Conservation (phyloP, 2,888 invertebrate species). For the Alentia gelatinosa region DNA sequence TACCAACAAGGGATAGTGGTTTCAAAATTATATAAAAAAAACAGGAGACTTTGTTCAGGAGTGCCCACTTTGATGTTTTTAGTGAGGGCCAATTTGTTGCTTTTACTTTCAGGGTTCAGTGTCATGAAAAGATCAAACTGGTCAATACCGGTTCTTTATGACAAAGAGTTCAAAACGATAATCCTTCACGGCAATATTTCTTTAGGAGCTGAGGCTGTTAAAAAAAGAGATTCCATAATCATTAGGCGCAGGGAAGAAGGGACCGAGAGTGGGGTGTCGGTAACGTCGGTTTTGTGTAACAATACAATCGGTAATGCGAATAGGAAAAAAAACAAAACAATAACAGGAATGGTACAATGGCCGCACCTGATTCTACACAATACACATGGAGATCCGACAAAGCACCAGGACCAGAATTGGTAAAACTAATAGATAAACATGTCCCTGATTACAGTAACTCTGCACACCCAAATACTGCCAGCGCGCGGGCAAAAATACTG, state of each 20-base stretch:
- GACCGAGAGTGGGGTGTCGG: not conserved
- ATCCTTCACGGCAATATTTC: not conserved
- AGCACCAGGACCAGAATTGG: not conserved
- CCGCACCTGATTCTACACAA: not conserved
- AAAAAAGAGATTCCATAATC: not conserved
- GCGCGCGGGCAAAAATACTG: not conserved
- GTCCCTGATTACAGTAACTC: not conserved
- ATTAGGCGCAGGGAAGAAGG: not conserved
- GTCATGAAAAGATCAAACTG: not conserved
- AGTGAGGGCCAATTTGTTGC: not conserved
- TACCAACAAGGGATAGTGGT: too few species aligned
- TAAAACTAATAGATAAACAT: not conserved
- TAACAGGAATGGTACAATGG: not conserved
- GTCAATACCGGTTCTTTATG: not conserved
- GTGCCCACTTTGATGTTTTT: too few species aligned
- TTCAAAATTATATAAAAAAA: too few species aligned
- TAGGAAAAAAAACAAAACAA: not conserved
- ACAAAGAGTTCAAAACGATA: not conserved
- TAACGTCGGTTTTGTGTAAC: not conserved
- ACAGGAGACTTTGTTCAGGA: too few species aligned
- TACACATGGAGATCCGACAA: not conserved
- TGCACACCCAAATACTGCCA: not conserved
- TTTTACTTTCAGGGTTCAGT: not conserved
- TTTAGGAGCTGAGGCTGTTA: not conserved
- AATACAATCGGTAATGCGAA: not conserved